A percentile compares a stretch with the other conserved stretches of the same genome.
Evolutionary conservation across 2,113 vertebrate species (phyloP).

Genomic region (Piaya cayana): DNA sequence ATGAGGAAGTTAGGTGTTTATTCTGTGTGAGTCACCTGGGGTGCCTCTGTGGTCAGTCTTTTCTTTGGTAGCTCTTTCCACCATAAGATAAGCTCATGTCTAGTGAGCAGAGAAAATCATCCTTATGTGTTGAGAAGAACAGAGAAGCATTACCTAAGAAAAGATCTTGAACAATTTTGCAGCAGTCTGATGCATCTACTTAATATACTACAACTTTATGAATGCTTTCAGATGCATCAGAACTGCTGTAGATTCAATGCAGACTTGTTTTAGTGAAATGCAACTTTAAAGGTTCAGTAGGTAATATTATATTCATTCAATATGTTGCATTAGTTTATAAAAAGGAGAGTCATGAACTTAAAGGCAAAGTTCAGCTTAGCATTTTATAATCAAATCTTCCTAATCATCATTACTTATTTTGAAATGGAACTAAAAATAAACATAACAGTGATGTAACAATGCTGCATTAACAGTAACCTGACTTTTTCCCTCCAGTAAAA

Average conservation of each 20-base stretch:
- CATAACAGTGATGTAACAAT: neutral
- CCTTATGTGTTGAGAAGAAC: neutral
- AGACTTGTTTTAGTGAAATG: neutral
- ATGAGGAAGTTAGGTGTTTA: neutral
- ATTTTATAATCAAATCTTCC: neutral
- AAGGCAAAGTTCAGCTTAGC: neutral
- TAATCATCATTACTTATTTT: neutral
- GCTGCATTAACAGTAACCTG: neutral
- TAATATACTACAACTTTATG: neutral
- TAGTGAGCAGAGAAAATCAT: neutral
- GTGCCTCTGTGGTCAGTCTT: neutral
- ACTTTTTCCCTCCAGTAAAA: neutral
- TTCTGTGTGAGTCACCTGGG: neutral
- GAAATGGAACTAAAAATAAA: neutral
- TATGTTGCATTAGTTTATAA: neutral
- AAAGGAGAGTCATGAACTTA: neutral
- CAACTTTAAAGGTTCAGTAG: neutral
- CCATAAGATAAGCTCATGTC: neutral
- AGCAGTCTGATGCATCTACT: neutral
- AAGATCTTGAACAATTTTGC: slow-evolving; percentile 45
- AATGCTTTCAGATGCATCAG: neutral
- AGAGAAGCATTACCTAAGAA: neutral
- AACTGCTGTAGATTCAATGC: neutral
- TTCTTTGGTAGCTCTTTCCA: neutral
- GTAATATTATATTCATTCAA: neutral